These are phyloP conservation scores for Parotia lawesii DNA, from an alignment of 2,113 vertebrate genomes.

Conservation along the genomic window DNA sequence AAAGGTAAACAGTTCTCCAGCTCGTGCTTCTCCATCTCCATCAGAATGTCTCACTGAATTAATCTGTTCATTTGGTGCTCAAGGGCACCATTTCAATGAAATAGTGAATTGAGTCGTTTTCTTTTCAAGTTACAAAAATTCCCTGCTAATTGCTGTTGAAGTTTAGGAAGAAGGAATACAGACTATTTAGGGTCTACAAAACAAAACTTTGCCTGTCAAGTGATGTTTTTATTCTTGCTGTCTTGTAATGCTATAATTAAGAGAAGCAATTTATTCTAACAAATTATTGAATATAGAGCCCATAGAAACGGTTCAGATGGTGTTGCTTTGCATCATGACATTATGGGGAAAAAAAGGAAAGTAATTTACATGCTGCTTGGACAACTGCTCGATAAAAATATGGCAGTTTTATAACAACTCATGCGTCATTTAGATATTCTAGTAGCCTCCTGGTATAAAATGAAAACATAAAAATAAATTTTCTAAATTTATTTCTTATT, in stretches of 20 bases:
- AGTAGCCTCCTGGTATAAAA: slow-evolving; percentile 12
- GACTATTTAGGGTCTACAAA: not conserved
- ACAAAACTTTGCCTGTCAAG: not conserved
- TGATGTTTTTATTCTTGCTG: not conserved
- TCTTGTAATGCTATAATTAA: not conserved
- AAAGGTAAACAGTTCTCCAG: not conserved
- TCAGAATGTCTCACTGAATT: not conserved
- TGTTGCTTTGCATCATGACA: slow-evolving; percentile 5
- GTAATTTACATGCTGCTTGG: slow-evolving; percentile 11
- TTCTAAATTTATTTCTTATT: slow-evolving; percentile 13
- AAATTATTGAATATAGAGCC: not conserved
- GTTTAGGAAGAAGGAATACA: not conserved
- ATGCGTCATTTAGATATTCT: slow-evolving; percentile 21
- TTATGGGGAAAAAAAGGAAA: not conserved
- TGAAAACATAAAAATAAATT: slow-evolving; percentile 12
- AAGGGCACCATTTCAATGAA: not conserved
- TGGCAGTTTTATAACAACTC: slow-evolving; percentile 33
- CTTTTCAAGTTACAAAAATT: not conserved
- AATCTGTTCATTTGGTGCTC: not conserved
- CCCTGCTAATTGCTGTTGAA: not conserved
- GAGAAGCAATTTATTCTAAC: not conserved
- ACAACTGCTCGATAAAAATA: slow-evolving; percentile 52
- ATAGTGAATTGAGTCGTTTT: not conserved
- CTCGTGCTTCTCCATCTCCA: not conserved
- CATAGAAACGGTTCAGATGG: slow-evolving; percentile 17